Percentiles rank a stretch among this genome's conserved stretches.
These are phyloP conservation scores for Epinephelus coioides DNA, from an alignment of 2,797 vertebrate species.

Conservation along the genomic window DNA sequence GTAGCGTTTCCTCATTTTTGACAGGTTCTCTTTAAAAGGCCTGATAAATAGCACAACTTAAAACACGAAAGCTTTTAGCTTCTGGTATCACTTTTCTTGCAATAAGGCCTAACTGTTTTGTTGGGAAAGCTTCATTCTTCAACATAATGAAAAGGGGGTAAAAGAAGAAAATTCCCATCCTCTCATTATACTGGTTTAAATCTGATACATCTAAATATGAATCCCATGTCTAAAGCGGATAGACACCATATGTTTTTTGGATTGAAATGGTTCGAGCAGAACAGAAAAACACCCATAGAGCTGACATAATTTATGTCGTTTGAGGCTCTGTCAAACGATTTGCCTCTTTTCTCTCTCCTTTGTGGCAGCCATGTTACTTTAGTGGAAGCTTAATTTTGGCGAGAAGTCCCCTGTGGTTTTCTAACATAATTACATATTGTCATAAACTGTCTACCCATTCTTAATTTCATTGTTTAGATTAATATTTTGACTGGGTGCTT, in stretches of 20 bases:
- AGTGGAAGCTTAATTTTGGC: slow-evolving; percentile 24
- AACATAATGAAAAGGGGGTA: slow-evolving; percentile 39
- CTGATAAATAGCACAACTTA: slow-evolving; percentile 33
- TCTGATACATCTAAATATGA: slow-evolving; percentile 82
- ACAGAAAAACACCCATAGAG: slow-evolving; percentile 76
- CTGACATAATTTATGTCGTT: slow-evolving; percentile 81
- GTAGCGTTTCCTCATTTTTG: slow-evolving; percentile 29
- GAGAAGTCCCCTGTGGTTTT: slow-evolving; percentile 41
- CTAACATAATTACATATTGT: slow-evolving; percentile 48
- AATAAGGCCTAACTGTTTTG: slow-evolving; percentile 49
- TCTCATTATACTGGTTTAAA: slow-evolving; percentile 76
- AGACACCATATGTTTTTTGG: slow-evolving; percentile 84
- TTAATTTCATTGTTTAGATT: slow-evolving; percentile 21
- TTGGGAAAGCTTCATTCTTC: slow-evolving; percentile 48
- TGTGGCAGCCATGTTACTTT: slow-evolving; percentile 31
- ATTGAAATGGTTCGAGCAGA: slow-evolving; percentile 76
- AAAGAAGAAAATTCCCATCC: slow-evolving; percentile 64
- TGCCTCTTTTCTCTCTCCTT: slow-evolving; percentile 59
- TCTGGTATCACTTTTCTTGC: slow-evolving; percentile 40
- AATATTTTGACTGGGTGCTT: slow-evolving; percentile 15
- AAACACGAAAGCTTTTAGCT: slow-evolving; percentile 42
- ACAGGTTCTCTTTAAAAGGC: slow-evolving; percentile 18
- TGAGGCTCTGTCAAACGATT: slow-evolving; percentile 59
- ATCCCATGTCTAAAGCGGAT: slow-evolving; percentile 78
- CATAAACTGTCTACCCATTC: slow-evolving; percentile 22